Evolutionary conservation across 2,888 invertebrate species (phyloP).

Genomic region (Nephrotoma guestfalica): DNA sequence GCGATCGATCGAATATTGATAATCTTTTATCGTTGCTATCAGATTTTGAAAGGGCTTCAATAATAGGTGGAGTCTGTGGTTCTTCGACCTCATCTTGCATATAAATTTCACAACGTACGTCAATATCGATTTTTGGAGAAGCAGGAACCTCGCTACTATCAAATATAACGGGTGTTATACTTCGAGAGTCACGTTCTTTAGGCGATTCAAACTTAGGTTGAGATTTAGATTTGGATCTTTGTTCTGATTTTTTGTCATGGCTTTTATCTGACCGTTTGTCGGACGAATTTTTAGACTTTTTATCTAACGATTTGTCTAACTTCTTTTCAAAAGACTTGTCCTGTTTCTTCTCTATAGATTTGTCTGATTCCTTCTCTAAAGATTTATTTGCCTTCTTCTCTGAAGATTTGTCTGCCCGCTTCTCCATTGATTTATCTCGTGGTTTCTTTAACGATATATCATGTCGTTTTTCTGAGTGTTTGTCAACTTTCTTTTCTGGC

Average conservation of each 20-base stretch:
- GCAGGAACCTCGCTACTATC: neutral
- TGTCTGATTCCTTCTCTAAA: neutral
- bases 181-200: neutral
- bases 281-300: neutral
- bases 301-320: neutral
- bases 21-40: neutral
- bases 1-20: neutral
- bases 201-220: neutral
- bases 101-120: neutral
- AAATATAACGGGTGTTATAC: neutral
- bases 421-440: neutral
- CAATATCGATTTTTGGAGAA: neutral
- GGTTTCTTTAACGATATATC: neutral
- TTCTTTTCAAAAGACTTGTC: neutral
- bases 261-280: neutral
- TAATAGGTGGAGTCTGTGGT: neutral
- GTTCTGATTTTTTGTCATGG: neutral
- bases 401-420: neutral
- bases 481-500: neutral
- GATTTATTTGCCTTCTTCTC: neutral
- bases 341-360: neutral
- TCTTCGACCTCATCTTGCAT: neutral
- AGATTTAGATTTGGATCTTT: neutral
- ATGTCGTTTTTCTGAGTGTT: neutral
- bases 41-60: neutral